A percentile compares a stretch with the other conserved stretches of the same genome.
These are phyloP conservation scores for Martes martes DNA, from an alignment of 2,113 vertebrate genomes.

Conservation along the genomic window DNA sequence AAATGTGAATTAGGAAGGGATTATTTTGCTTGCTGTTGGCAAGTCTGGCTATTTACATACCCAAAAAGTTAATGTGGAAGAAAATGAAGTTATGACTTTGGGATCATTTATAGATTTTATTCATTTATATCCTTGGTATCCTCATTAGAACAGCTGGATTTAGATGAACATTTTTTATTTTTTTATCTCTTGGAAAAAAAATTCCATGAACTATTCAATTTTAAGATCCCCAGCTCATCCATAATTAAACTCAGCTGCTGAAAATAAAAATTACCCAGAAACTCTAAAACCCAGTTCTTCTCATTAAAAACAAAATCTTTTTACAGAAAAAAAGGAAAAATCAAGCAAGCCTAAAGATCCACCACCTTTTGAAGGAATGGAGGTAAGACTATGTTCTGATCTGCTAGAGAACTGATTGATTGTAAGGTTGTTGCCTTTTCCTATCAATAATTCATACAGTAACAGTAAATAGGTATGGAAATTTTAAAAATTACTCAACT, in stretches of 20 bases:
- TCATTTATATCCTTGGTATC: not conserved
- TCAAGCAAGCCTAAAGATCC: constrained; percentile 89
- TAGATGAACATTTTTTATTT: not conserved
- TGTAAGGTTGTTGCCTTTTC: not conserved
- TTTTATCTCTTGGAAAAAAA: not conserved
- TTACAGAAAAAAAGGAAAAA: constrained; percentile 89
- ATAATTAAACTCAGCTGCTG: constrained; percentile 28
- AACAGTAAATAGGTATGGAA: not conserved
- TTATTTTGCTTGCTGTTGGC: not conserved
- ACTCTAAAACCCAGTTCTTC: not conserved
- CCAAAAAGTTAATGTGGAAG: not conserved
- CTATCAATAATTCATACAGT: not conserved
- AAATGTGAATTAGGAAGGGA: constrained; percentile 16
- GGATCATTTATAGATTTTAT: not conserved
- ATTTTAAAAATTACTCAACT: constrained; percentile 15
- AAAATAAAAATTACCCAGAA: constrained; percentile 40
- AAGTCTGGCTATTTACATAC: not conserved
- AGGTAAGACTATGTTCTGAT: constrained; percentile 83
- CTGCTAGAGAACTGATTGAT: not conserved
- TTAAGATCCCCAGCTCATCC: not conserved
- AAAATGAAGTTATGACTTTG: not conserved
- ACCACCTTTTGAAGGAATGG: constrained; percentile 90
- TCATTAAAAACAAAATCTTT: constrained; percentile 31
- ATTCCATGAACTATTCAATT: not conserved
- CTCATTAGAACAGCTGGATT: not conserved